phyloP scores from a whole-genome alignment of 2,113 vertebrate genomes.

The Phoxinus phoxinus region DNA sequence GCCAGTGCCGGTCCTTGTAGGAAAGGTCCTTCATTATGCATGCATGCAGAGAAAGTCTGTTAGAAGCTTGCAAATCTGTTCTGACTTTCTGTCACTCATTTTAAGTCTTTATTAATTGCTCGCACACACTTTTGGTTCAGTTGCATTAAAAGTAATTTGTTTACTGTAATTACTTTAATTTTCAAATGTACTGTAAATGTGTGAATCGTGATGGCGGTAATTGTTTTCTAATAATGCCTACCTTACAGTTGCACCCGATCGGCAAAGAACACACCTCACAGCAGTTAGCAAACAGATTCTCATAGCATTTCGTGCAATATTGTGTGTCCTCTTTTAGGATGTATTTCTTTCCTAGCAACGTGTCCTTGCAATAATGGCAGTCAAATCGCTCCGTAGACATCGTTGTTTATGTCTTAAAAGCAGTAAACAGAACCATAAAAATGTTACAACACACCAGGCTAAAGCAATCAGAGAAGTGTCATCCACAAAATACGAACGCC shows the following conservation, averaged over 20 bases:
- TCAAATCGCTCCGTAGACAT: conserved; percentile 83
- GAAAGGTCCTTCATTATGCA: conserved; percentile 87
- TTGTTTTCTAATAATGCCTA: conserved; percentile 67
- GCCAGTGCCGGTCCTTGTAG: conserved; percentile 98
- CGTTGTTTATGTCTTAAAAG: conserved; percentile 53
- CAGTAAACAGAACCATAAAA: conserved; percentile 26
- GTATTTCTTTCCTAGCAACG: conserved; percentile 90
- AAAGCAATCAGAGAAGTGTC: neutral
- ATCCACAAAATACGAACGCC: neutral
- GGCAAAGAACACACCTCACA: conserved; percentile 86
- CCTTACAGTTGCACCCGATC: conserved; percentile 90
- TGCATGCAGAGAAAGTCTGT: conserved; percentile 35
- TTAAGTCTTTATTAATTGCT: neutral
- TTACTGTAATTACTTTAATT: neutral
- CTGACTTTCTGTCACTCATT: neutral
- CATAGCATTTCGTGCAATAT: conserved; percentile 89
- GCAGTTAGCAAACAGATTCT: conserved; percentile 87
- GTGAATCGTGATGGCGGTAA: neutral
- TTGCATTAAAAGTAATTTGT: neutral
- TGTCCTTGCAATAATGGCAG: conserved; percentile 90
- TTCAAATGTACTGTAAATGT: neutral
- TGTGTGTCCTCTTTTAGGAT: conserved; percentile 85
- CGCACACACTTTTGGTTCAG: neutral
- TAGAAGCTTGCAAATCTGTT: neutral
- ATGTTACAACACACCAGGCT: conserved; percentile 13